Base-by-base conservation (phyloP, 2,113 vertebrate species). In the Corythaixoides concolor region DNA sequence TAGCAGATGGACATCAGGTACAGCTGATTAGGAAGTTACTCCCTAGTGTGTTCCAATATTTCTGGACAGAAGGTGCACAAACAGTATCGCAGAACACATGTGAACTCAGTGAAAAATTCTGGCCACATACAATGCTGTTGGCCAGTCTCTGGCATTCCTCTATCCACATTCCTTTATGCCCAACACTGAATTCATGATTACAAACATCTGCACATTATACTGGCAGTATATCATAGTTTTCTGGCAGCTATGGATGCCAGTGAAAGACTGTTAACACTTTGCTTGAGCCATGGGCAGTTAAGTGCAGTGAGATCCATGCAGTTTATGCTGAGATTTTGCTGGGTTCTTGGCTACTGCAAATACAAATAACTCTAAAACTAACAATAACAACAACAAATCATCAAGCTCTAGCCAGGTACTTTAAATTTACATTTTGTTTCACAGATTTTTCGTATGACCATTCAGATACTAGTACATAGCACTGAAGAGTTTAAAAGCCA, bases 151-250 rank as follows among this genome's bases (percentile, higher is more conserved):
- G 86, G 60, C 56, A 89, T 60, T 86, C 58, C 52, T 89, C 35
- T 90, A 11, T 84, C 56, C 22, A 23, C 56, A 85, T 84, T 90
- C 43, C 85, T 85, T 84, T 78, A 81, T 94, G 92, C 27, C 43
- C 76, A 78, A 39, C 43, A 72, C 60, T 93, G 88, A 94, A 93
- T 94, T 95, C 75, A 49, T 86, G 83, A 95, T 95, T 92, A 41
- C 79, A 92, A 97, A 94, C 93, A 97, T 97, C 93, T 97, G 96
- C 73, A 96, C 75, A 64, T 93, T 88, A 68, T 85, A 93, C 49
- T 96, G 80, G 85, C 88, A 87, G 33, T 49, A 73, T 68, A 77
- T 88, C 85, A 89, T 75, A 11, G 4, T 68, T 96, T 96, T 93
- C 86, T 96, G 88, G 73, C 83, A 89, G 33, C 32, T 59, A 22